phyloP scores from a whole-genome alignment of 2,888 invertebrate species.

The Gymnoscelis rufifasciata region DNA sequence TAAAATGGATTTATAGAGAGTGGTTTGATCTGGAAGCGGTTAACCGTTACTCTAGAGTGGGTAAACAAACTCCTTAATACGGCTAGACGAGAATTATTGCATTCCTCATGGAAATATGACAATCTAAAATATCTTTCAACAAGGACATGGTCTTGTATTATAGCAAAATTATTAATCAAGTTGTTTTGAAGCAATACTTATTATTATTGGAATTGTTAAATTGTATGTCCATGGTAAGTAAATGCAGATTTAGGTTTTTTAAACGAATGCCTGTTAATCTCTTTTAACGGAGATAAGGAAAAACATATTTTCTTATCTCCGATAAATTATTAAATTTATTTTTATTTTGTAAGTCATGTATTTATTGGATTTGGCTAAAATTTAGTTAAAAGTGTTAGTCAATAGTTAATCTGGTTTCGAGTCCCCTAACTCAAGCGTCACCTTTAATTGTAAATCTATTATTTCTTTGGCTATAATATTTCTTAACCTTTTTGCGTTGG shows the following conservation, averaged over 20 bases:
- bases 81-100: not conserved
- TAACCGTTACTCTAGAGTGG: too few relatives aligned
- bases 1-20: constrained; percentile 29
- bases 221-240: constrained; percentile 20
- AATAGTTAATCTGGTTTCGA: constrained; percentile 2
- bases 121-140: constrained; percentile 16
- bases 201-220: constrained; percentile 30
- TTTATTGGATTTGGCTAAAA: constrained; percentile 27
- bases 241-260: constrained; percentile 28
- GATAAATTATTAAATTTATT: constrained; percentile 17
- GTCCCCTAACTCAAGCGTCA: constrained; percentile 4
- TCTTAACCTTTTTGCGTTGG: constrained; percentile 6
- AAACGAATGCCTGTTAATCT: constrained; percentile 30
- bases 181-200: constrained; percentile 30
- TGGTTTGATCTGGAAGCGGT: not conserved
- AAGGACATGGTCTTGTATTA: constrained; percentile 27
- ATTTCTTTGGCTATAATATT: not conserved
- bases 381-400: constrained; percentile 9
- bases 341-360: constrained; percentile 24
- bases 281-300: constrained; percentile 11
- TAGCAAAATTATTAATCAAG: constrained; percentile 31
- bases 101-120: not conserved
- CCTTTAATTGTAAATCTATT: not conserved
- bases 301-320: too few relatives aligned
- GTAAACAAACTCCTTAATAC: not conserved